These are phyloP conservation scores for Candoia aspera DNA, from an alignment of 2,113 vertebrate genomes.

Conservation along the genomic window DNA sequence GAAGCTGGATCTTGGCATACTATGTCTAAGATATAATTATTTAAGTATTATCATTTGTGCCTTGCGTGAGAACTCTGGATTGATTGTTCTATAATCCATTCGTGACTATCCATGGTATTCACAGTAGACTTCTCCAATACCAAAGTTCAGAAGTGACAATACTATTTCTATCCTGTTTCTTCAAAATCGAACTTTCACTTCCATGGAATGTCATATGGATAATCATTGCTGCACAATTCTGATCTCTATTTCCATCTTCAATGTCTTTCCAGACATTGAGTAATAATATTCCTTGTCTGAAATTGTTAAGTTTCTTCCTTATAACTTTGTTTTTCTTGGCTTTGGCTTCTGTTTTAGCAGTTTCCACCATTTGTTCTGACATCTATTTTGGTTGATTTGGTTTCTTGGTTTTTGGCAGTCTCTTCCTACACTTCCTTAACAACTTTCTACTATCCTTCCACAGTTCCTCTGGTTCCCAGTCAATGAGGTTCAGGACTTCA, in stretches of 20 bases:
- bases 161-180: background rate
- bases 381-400: background rate
- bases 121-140: background rate
- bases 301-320: background rate
- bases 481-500: background rate
- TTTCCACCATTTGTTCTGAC: background rate
- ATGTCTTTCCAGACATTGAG: background rate
- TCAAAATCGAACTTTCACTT: background rate
- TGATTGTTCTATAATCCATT: background rate
- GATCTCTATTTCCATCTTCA: background rate
- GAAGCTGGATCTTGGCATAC: background rate
- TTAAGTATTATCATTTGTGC: background rate
- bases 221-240: background rate
- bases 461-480: background rate
- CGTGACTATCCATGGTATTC: background rate
- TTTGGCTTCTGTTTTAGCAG: background rate
- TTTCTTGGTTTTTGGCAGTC: background rate
- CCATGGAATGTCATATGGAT: background rate
- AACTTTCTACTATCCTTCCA: background rate
- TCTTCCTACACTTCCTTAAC: background rate
- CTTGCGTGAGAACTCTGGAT: background rate
- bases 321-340: background rate
- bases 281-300: background rate
- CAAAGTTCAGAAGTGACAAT: background rate
- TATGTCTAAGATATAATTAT: background rate